These are phyloP conservation scores for Isotomurus palustris DNA, from an alignment of 2,888 invertebrate species.

Conservation along the genomic window DNA sequence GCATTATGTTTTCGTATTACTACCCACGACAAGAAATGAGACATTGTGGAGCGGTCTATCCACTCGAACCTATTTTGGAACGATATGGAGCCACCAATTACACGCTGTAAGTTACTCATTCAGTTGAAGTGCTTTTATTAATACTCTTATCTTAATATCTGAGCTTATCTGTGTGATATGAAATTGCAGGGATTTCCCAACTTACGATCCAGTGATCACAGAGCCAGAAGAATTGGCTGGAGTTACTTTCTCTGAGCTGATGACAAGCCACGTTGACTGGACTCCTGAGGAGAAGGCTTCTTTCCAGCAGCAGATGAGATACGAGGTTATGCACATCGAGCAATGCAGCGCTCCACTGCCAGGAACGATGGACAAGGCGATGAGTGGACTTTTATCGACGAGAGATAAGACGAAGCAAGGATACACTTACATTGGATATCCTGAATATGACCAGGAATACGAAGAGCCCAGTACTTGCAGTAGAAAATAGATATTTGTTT, in stretches of 20 bases:
- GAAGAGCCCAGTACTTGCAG: too few relatives aligned
- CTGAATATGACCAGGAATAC: not conserved
- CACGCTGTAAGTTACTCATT: too few relatives aligned
- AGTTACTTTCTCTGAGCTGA: not conserved
- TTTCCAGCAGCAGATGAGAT: not conserved
- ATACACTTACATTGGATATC: not conserved
- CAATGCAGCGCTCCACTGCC: not conserved
- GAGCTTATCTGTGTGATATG: too few relatives aligned
- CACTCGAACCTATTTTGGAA: not conserved
- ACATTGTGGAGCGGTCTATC: not conserved
- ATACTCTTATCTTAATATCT: too few relatives aligned
- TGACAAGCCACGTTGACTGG: not conserved
- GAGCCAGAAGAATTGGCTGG: not conserved
- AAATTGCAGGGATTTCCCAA: too few relatives aligned
- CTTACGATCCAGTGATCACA: not conserved
- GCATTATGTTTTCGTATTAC: not conserved
- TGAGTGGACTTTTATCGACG: not conserved
- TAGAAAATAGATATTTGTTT: too few relatives aligned
- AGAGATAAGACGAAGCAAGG: not conserved
- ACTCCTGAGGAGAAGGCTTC: not conserved
- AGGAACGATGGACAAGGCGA: not conserved
- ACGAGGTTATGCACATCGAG: not conserved
- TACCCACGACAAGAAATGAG: not conserved
- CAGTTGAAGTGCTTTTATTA: too few relatives aligned
- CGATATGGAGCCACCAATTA: too few relatives aligned